Conservation (phyloP, 2,888 invertebrate species). For the Megalurothrips usitatus region DNA sequence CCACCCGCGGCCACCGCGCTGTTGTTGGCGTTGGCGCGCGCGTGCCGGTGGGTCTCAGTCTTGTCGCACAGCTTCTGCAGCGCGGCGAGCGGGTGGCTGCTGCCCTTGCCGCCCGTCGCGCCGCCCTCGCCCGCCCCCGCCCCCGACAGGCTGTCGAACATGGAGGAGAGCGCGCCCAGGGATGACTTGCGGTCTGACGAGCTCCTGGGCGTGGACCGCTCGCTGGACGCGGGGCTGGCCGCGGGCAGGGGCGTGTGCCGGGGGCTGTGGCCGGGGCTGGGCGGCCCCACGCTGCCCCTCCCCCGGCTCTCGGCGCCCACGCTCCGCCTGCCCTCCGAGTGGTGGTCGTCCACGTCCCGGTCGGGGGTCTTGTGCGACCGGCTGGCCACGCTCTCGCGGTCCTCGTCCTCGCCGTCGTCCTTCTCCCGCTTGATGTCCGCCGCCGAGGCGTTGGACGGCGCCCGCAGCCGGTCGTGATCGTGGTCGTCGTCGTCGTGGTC, state of each 20-base stretch:
- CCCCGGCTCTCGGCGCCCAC: constrained; percentile 48
- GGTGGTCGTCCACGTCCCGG: constrained; percentile 33
- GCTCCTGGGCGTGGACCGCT: constrained; percentile 71
- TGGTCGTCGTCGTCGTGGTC: constrained; percentile 47
- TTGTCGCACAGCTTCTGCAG: constrained; percentile 94
- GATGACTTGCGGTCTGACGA: constrained; percentile 55
- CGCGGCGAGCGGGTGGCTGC: constrained; percentile 88
- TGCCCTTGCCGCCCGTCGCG: constrained; percentile 60
- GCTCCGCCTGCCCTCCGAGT: constrained; percentile 33
- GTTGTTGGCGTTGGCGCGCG: constrained; percentile 48
- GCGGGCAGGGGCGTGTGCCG: constrained; percentile 28
- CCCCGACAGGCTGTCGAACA: constrained; percentile 81
- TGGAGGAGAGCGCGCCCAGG: constrained; percentile 67
- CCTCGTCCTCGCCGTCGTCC: constrained; percentile 36
- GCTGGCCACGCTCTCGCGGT: constrained; percentile 37
- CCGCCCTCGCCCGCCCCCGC: constrained; percentile 47
- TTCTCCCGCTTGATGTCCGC: constrained; percentile 35
- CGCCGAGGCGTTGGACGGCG: constrained; percentile 35
- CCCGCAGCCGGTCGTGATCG: constrained; percentile 43
- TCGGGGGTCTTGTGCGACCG: constrained; percentile 40
- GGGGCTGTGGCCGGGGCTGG: constrained; percentile 31
- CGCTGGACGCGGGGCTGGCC: constrained; percentile 58
- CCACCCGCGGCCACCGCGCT: constrained; percentile 43
- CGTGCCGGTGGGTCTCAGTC: constrained; percentile 71
- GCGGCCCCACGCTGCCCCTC: constrained; percentile 29